Conservation (phyloP, 2,797 vertebrate genomes). For the Falco biarmicus region DNA sequence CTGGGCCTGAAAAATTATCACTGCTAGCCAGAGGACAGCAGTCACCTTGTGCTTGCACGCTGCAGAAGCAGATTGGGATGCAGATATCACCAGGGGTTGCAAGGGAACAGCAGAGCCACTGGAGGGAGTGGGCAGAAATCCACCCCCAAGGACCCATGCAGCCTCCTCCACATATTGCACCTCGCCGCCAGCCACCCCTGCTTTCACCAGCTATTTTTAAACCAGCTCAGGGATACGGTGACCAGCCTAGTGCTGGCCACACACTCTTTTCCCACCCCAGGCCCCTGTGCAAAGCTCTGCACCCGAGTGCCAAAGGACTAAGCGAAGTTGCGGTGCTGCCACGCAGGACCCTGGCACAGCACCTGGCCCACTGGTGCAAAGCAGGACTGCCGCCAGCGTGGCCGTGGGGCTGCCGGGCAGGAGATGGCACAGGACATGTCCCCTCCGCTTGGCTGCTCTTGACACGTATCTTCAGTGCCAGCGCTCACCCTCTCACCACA, state of each 20-base stretch:
- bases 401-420: not conserved
- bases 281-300: not conserved
- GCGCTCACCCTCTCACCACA: not conserved
- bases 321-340: not conserved
- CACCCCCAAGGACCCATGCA: fast-evolving
- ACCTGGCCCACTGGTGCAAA: fast-evolving
- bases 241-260: not conserved
- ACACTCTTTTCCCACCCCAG: not conserved
- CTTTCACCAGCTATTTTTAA: not conserved
- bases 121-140: not conserved
- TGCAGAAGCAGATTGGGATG: not conserved
- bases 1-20: not conserved
- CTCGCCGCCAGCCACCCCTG: not conserved
- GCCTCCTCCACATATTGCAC: not conserved
- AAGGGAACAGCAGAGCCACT: not conserved
- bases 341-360: not conserved
- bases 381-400: not conserved
- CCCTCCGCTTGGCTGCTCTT: not conserved
- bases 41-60: not conserved
- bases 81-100: not conserved
- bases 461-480: not conserved
- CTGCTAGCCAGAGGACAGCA: not conserved
- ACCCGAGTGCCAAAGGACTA: not conserved
- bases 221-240: not conserved
- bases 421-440: not conserved